Evolutionary conservation across 2,113 vertebrate species (phyloP), one percentile per base, ranked within the genome.

Genomic region (Eclectus roratus): DNA sequence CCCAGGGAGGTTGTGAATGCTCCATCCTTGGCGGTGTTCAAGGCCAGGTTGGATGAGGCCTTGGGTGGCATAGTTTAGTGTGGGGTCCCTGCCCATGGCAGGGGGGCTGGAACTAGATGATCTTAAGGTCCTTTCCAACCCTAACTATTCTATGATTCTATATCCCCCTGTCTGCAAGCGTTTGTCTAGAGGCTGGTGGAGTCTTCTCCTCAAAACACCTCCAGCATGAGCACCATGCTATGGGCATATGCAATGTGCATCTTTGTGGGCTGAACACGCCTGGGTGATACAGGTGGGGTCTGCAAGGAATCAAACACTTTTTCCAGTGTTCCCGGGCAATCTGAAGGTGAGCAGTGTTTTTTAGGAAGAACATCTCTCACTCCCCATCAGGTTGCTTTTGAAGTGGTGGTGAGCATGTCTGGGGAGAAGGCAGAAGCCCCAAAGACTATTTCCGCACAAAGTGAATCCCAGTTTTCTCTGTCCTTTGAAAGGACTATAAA

Each of bases 201-300:
- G 9, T 16, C 23, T 71, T 60, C 31, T 37, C 27, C 17, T 63
- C 13, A 25, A 35, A 73, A 25, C 43, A 11, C 6, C 8, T 4
- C 3, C 18, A 13, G 14, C 1, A 1, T 2, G 27, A 70, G 63
- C 1, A 1, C 49, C n/a, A 37, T 1, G 1, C 14, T 31, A 8
- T 41, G n/a, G 44, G 25, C 19, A 3, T 6, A 9, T 0, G 2
- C 24, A 72, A 11, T 46, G 10, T 37, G 24, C 1, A 1, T 24
- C 33, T 29, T 24, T 17, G 31, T 35, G 70, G 17, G 18, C 52
- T 49, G 41, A 53, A 41, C 37, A 7, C 1, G 7, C 7, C 33
- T 27, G 18, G 17, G 15, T 56, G n/a, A 31, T 47, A 5, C 21
- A 46, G 35, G 47, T 13, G 17, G 17, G 5, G 23, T 18, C 76